Evolutionary conservation across 2,113 vertebrate genomes (phyloP).

Genomic region (Elanus axillaris): DNA sequence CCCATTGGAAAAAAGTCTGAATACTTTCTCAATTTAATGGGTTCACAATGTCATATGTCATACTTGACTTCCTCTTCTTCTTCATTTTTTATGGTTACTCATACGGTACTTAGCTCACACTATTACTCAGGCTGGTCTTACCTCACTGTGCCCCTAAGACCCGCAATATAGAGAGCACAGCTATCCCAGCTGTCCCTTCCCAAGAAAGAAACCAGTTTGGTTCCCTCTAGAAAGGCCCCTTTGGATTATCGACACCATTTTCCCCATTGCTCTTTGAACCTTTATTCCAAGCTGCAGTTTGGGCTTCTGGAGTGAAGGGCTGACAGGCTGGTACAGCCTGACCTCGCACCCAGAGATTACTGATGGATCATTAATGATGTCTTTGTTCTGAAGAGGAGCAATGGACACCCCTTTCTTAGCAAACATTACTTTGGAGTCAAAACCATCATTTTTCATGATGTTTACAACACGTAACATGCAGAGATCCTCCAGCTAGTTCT

Average conservation of each 20-base stretch:
- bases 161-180: not conserved
- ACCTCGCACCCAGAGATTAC: not conserved
- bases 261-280: not conserved
- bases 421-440: not conserved
- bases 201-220: not conserved
- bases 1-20: not conserved
- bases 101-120: not conserved
- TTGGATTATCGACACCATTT: not conserved
- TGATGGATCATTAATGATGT: not conserved
- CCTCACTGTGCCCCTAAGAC: not conserved
- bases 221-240: not conserved
- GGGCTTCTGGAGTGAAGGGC: not conserved
- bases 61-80: constrained; percentile 16
- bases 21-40: constrained; percentile 17
- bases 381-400: not conserved
- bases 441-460: fast-evolving
- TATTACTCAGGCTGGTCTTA: not conserved
- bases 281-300: not conserved
- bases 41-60: not conserved
- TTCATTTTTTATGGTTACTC: not conserved
- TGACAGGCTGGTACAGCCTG: not conserved
- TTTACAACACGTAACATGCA: not conserved
- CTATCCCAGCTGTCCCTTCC: not conserved
- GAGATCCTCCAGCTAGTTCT: not conserved
- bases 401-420: not conserved